Percentiles rank a stretch among this genome's conserved stretches.
These are phyloP conservation scores for Leucophenga varia DNA, from an alignment of 1,140 invertebrate genomes.

Conservation along the genomic window DNA sequence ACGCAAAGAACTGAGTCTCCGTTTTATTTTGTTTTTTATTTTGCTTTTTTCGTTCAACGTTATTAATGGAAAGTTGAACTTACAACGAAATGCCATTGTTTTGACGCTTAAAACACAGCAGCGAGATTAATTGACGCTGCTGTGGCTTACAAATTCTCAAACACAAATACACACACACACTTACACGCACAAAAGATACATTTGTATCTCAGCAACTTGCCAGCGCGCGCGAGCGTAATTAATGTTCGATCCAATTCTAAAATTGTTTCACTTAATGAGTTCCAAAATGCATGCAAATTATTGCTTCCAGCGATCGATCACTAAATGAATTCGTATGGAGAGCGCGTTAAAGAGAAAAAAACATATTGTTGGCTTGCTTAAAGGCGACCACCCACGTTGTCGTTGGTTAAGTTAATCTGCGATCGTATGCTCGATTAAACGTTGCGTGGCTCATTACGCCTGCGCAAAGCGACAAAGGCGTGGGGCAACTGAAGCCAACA, in stretches of 20 bases:
- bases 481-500: no score
- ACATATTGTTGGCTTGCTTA: background rate
- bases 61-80: slow-evolving; percentile 50
- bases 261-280: slow-evolving; percentile 31
- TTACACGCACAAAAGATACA: no score
- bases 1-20: slow-evolving; percentile 1
- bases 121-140: background rate
- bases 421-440: slow-evolving; percentile 40
- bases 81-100: slow-evolving; percentile 38
- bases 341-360: slow-evolving; percentile 2
- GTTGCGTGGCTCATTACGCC: slow-evolving; percentile 44
- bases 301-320: slow-evolving; percentile 13
- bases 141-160: no score
- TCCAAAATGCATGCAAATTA: slow-evolving; percentile 36
- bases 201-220: no score
- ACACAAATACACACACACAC: no score
- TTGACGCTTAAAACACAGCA: no score
- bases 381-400: slow-evolving; percentile 34
- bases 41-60: slow-evolving; percentile 19
- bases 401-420: no score
- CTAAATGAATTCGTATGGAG: slow-evolving; percentile 3
- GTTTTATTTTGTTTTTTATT: background rate
- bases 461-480: slow-evolving; percentile 21
- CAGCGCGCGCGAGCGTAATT: slow-evolving; percentile 35
- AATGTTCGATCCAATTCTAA: slow-evolving; percentile 28